Base-by-base conservation (phyloP, 2,888 invertebrate species). In the Nemoura dubitans region DNA sequence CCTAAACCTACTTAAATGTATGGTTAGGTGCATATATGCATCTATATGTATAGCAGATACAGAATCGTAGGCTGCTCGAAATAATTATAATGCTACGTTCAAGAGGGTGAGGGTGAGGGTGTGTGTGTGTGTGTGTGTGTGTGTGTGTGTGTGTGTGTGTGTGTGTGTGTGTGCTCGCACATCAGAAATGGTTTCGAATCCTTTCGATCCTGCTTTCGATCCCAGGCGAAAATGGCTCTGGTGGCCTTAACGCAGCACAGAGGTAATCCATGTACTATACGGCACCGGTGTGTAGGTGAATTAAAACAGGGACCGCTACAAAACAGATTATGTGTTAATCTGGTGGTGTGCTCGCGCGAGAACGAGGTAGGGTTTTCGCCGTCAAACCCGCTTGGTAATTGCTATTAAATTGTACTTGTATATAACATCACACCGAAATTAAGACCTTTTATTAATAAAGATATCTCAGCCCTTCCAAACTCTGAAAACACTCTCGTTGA, bases 241-340 rank as follows among this genome's bases (percentile, higher is more conserved):
- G 3, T 21, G 10, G 59, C 59, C 2, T 7, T 2, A 59, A 59
- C 14, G 59, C 21, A 14, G 59, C 14, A 59, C 59, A 59, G 21
- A 3, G 59, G 21, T 59, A 59, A 59, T 59, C 59, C n/a, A n/a
- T n/a, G n/a, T n/a, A n/a, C 59, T 10, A 14, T 10, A 59, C 21
- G 59, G 14, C 14, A 59, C 14, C 14, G 59, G 59, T 10, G 59
- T 10, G 59, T 59, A 21, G 59, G 59, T 7, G 59, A 59, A 59
- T 59, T 59, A 59, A 59, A 59, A 59, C 21, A 10, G 59, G 59
- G 59, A 21, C 59, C 59, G 59, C 59, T 59, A 59, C 59, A 59
- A 59, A 59, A 59, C 59, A 59, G 59, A 59, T 59, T 59, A 59
- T 59, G 59, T 59, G 59, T 7, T 59, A 59, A 59, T 59, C 59